Conservation (phyloP, 2,888 invertebrate genomes). For the Bibio marci region DNA sequence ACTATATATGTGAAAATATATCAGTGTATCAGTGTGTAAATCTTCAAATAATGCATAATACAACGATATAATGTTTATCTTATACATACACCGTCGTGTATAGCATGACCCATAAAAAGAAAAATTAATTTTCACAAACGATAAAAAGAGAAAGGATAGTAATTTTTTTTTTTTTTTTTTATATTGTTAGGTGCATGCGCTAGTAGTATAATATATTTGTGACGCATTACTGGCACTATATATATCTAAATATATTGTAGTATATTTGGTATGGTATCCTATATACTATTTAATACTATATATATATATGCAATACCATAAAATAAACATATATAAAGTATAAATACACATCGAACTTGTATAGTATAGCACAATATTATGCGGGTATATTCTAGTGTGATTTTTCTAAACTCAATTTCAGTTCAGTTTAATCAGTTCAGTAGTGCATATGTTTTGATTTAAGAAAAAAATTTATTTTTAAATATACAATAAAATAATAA, state of each 20-base stretch:
- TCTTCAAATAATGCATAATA: background rate
- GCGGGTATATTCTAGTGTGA: background rate
- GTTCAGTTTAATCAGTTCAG: constrained; percentile 2
- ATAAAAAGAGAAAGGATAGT: background rate
- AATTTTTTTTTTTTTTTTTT: background rate
- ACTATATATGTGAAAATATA: background rate
- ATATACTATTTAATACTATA: too few species aligned
- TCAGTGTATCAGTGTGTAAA: background rate
- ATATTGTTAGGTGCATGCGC: background rate
- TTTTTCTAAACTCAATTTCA: background rate
- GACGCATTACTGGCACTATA: constrained; percentile 1
- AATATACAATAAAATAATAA: background rate
- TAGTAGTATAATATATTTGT: background rate
- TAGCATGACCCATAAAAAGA: background rate
- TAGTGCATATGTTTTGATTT: background rate
- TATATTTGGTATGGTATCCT: too few species aligned
- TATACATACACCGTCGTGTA: background rate
- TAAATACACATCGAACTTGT: too few species aligned
- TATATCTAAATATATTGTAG: background rate
- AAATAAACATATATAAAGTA: too few species aligned
- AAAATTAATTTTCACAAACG: background rate
- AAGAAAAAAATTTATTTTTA: background rate
- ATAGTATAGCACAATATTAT: background rate
- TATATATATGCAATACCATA: too few species aligned
- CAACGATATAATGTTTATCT: background rate